Percentiles rank a stretch among this genome's conserved stretches.
Conservation (phyloP, 2,113 vertebrate species). For the Pterophyllum scalare region DNA sequence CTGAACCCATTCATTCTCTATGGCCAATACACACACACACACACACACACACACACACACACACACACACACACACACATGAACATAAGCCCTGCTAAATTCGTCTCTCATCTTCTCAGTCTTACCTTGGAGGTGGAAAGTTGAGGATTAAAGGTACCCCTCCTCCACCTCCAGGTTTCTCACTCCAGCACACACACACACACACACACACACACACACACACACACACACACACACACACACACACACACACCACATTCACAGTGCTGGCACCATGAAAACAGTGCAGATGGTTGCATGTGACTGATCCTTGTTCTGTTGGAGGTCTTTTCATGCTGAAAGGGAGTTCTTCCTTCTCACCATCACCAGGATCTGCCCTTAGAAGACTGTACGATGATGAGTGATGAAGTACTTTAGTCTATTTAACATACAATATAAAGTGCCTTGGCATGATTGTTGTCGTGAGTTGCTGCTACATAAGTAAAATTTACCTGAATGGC, state of each 20-base stretch:
- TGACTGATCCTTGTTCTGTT: not conserved
- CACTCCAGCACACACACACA: conserved; percentile 62
- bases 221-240: conserved; percentile 13
- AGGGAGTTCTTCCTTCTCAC: not conserved
- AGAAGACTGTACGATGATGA: not conserved
- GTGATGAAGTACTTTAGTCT: not conserved
- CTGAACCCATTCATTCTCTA: conserved; percentile 98
- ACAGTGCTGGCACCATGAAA: no score
- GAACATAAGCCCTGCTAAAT: conserved; percentile 82
- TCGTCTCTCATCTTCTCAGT: conserved; percentile 77
- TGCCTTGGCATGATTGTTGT: no score
- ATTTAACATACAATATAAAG: no score
- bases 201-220: conserved; percentile 20
- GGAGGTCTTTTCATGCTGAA: not conserved
- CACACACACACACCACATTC: not conserved
- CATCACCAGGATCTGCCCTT: not conserved
- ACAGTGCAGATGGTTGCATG: not conserved
- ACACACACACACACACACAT: conserved; percentile 62
- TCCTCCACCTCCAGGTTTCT: conserved; percentile 38
- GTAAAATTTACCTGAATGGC: no score
- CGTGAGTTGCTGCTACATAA: no score
- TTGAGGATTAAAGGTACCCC: conserved; percentile 83
- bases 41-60: conserved; percentile 46
- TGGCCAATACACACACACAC: conserved; percentile 80
- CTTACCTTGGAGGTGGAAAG: conserved; percentile 89